These are phyloP conservation scores for Cassiopea xamachana DNA, from an alignment of 30 jellyfish, hydroid and myxozoan genomes.

Conservation along the genomic window DNA sequence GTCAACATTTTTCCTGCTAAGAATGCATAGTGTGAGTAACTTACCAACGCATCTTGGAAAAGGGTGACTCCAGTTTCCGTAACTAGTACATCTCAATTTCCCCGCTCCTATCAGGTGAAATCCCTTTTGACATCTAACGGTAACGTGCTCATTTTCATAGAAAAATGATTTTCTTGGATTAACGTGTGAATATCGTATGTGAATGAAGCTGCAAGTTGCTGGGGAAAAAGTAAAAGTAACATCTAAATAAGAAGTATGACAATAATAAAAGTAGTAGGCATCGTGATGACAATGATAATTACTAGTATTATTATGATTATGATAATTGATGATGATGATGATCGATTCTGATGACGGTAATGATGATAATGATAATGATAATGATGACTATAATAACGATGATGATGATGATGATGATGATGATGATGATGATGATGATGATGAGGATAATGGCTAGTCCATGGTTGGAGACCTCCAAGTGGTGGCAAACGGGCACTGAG, in stretches of 20 bases:
- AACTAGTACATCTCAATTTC: constrained; percentile 59
- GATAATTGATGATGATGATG: neutral
- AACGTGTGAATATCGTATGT: constrained; percentile 43
- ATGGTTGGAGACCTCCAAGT: too few species aligned
- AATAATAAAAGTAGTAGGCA: neutral
- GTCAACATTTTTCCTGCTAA: too few species aligned
- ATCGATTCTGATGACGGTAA: neutral
- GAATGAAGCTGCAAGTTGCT: constrained; percentile 83
- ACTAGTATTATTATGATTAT: neutral
- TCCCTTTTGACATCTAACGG: constrained; percentile 72
- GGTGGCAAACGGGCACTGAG: too few species aligned
- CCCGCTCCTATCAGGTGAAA: constrained; percentile 76
- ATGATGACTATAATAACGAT: neutral
- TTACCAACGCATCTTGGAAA: constrained; percentile 79
- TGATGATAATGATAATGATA: neutral
- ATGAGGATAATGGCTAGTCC: too few species aligned
- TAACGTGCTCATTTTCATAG: constrained; percentile 67
- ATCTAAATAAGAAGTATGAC: neutral
- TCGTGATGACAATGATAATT: neutral
- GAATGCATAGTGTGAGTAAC: neutral
- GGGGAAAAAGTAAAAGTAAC: neutral
- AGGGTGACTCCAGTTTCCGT: constrained; percentile 75
- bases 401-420: neutral
- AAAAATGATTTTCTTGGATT: constrained; percentile 59
- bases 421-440: neutral